A percentile compares a stretch with the other conserved stretches of the same genome.
These are phyloP conservation scores for Lepidocolaptes lacrymiger DNA, from an alignment of 2,797 vertebrate species.

Conservation along the genomic window DNA sequence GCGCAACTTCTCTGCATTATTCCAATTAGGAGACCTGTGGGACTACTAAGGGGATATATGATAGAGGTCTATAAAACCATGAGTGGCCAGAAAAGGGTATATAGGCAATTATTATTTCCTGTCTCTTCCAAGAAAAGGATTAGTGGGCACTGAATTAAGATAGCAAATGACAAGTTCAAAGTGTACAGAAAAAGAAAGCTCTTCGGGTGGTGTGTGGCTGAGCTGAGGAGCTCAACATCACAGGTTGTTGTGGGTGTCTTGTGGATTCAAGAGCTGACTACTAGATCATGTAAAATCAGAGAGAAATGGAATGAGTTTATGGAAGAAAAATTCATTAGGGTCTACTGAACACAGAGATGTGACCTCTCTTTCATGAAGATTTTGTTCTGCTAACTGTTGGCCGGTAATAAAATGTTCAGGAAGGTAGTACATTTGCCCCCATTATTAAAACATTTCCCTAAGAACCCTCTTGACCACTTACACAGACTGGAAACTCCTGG, in stretches of 20 bases:
- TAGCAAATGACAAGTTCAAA: background rate
- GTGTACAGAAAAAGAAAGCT: background rate
- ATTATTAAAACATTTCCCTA: background rate
- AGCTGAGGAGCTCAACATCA: background rate
- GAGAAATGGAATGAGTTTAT: background rate
- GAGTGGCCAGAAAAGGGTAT: background rate
- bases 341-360: background rate
- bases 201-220: background rate
- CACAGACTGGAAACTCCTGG: background rate
- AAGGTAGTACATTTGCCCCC: background rate
- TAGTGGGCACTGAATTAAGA: background rate
- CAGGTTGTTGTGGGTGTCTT: background rate
- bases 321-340: background rate
- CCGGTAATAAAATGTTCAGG: background rate
- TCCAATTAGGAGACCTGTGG: background rate
- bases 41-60: background rate
- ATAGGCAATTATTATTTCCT: background rate
- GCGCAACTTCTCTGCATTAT: constrained; percentile 4
- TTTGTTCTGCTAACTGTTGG: background rate
- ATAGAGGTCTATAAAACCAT: background rate
- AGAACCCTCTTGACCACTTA: background rate
- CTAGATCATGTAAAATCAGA: background rate
- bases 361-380: background rate
- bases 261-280: background rate
- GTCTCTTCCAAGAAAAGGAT: constrained; percentile 5